Percentiles rank a stretch among this genome's conserved stretches.
Conservation (phyloP, 2,797 vertebrate species). For the Sebastes jordani region DNA sequence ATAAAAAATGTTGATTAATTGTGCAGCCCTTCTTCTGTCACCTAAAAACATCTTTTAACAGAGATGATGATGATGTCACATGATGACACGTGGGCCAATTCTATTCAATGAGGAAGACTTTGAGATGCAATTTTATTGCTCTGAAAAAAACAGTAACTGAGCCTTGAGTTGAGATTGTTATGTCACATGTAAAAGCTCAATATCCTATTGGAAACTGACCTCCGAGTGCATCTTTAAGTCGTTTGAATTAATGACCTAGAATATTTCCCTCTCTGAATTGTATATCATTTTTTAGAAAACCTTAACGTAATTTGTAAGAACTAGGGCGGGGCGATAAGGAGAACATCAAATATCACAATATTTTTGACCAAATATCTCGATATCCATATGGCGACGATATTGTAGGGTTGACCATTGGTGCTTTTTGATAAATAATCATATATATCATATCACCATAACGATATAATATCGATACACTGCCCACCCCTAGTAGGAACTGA, state of each 20-base stretch:
- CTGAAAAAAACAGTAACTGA: not conserved
- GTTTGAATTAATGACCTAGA: not conserved
- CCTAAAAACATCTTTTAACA: not conserved
- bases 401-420: too few relatives aligned
- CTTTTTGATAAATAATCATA: too few relatives aligned
- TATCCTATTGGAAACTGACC: not conserved
- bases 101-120: not conserved
- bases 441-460: too few relatives aligned
- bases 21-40: too few relatives aligned
- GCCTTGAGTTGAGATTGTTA: not conserved
- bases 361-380: too few relatives aligned
- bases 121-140: not conserved
- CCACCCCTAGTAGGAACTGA: too few relatives aligned
- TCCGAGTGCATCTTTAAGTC: not conserved
- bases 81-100: not conserved
- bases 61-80: not conserved
- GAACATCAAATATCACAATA: too few relatives aligned
- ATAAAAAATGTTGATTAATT: too few relatives aligned
- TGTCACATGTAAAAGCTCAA: not conserved
- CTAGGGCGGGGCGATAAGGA: too few relatives aligned
- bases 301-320: not conserved
- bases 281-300: not conserved
- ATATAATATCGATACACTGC: too few relatives aligned
- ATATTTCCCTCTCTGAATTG: not conserved
- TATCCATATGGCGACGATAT: too few relatives aligned